phyloP scores from a whole-genome alignment of 2,113 vertebrate genomes.

The Cinclus mexicanus region DNA sequence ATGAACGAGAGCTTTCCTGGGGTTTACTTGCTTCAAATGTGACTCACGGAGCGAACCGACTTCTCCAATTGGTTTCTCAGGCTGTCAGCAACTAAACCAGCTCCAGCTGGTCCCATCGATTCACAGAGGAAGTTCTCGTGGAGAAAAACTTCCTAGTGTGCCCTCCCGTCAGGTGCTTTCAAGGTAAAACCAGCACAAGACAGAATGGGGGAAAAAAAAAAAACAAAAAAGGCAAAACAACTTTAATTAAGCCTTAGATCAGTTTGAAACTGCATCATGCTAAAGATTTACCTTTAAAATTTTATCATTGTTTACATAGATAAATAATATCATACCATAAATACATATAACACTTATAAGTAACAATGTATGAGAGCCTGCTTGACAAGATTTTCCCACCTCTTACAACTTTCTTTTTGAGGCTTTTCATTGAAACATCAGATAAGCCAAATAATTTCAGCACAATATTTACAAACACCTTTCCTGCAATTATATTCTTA shows the following conservation, averaged over 20 bases:
- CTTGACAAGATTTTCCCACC: background rate
- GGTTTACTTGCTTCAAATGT: no score
- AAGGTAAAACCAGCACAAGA: no score
- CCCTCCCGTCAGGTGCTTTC: no score
- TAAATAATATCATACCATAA: background rate
- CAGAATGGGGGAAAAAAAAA: background rate
- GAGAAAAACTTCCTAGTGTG: no score
- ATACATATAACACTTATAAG: background rate
- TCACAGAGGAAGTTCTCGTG: no score
- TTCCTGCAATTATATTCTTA: background rate
- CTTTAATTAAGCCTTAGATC: background rate
- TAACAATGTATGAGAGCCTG: background rate
- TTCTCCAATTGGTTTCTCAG: no score
- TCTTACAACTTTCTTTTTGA: background rate
- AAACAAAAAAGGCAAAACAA: no score
- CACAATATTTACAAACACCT: background rate
- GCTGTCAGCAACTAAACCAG: no score
- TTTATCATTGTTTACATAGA: background rate
- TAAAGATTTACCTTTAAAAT: background rate
- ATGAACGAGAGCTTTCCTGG: no score
- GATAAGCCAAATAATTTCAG: slow-evolving; percentile 23
- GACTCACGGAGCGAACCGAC: no score
- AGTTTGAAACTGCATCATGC: background rate
- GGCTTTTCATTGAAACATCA: background rate
- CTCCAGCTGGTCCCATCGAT: no score